Evolutionary conservation across 2,888 invertebrate genomes (phyloP).

Genomic region (Sphinx pinastri): DNA sequence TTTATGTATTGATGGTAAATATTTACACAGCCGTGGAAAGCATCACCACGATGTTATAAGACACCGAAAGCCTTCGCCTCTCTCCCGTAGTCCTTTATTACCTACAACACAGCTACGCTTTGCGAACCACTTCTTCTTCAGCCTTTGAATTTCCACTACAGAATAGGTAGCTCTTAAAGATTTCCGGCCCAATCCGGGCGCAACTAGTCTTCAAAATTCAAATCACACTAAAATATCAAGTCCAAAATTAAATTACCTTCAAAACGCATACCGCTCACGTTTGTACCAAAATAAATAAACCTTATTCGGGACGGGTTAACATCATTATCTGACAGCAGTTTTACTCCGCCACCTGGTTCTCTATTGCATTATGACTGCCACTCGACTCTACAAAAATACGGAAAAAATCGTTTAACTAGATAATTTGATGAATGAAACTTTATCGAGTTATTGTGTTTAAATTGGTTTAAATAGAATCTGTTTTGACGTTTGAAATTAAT

Average conservation of each 20-base stretch:
- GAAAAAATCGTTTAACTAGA: not conserved
- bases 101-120: too few relatives aligned
- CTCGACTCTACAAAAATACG: conserved; percentile 15
- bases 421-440: not conserved
- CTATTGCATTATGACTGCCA: conserved; percentile 30
- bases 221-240: not conserved
- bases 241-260: not conserved
- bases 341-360: conserved; percentile 35
- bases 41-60: too few relatives aligned
- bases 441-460: not conserved
- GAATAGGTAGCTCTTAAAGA: too few relatives aligned
- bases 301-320: conserved; percentile 36
- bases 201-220: not conserved
- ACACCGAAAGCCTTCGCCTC: too few relatives aligned
- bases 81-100: too few relatives aligned
- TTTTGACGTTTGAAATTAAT: not conserved
- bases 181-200: not conserved
- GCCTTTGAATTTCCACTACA: too few relatives aligned
- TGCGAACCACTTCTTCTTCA: too few relatives aligned
- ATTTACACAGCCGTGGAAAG: too few relatives aligned
- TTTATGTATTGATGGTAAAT: too few relatives aligned
- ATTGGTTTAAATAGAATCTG: not conserved
- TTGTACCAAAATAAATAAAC: conserved; percentile 32
- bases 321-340: conserved; percentile 32
- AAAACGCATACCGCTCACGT: conserved; percentile 26